These are phyloP conservation scores for Phthorimaea operculella DNA, from an alignment of 1,140 invertebrate species.

Conservation along the genomic window DNA sequence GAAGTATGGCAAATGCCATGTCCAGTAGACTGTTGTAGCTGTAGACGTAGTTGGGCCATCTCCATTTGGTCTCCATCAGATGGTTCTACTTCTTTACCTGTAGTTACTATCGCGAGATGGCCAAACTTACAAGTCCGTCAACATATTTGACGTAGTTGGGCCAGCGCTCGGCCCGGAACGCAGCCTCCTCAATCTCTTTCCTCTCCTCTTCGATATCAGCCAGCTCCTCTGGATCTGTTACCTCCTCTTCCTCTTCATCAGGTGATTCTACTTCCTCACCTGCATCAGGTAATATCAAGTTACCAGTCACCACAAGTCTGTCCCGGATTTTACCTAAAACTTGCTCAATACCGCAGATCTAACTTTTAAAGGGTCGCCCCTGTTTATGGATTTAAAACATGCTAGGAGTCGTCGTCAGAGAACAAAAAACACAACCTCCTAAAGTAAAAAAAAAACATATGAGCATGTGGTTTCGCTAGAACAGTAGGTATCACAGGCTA, in stretches of 20 bases:
- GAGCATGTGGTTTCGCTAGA: too few relatives aligned
- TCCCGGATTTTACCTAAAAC: too few relatives aligned
- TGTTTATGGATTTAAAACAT: too few relatives aligned
- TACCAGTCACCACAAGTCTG: too few relatives aligned
- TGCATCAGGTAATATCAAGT: slow-evolving; percentile 7
- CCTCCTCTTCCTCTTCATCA: slow-evolving; percentile 46
- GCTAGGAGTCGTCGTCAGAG: too few relatives aligned
- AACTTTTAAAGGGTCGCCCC: too few relatives aligned
- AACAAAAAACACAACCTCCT: too few relatives aligned
- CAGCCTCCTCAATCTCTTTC: slow-evolving; percentile 44
- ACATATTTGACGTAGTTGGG: slow-evolving; percentile 59
- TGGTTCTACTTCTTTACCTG: slow-evolving; percentile 55
- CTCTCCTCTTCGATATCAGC: slow-evolving; percentile 57
- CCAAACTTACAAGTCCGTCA: slow-evolving; percentile 42
- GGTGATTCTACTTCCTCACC: slow-evolving; percentile 56
- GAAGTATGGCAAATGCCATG: too few relatives aligned
- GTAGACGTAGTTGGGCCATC: too few relatives aligned
- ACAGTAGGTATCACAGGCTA: too few relatives aligned
- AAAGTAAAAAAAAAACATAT: too few relatives aligned
- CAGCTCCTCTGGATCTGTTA: slow-evolving; percentile 49
- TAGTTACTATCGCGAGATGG: neutral
- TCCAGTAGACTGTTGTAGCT: slow-evolving; percentile 53
- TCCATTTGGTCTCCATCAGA: slow-evolving; percentile 48
- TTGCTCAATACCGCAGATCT: too few relatives aligned
- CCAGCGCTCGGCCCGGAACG: slow-evolving; percentile 52